Evolutionary conservation across 2,113 vertebrate genomes (phyloP), one percentile per base, ranked within the genome.

Genomic region (Triplophysa dalaica): DNA sequence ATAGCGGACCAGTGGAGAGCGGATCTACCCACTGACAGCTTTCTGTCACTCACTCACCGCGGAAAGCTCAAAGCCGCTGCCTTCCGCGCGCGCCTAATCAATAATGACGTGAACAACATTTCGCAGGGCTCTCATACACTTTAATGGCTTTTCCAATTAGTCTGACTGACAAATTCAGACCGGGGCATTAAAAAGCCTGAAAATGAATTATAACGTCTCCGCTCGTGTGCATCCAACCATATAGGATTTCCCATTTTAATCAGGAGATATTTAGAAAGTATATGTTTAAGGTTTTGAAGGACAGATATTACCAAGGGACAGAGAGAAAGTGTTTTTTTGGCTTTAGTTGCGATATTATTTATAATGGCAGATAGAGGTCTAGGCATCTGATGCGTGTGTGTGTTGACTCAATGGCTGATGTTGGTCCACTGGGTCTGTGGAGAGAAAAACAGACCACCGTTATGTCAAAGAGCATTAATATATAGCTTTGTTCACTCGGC

Each of bases 11-110:
- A 29, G 16, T 56, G 41, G 61, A 8, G 33, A 58, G 48, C 13
- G 69, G 29, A 73, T 74, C 45, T 65, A 56, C 13, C 61, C 33
- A 33, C 48, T 81, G 85, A 83, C 87, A 82, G 68, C 60, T 63
- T 41, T 13, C 80, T 86, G 84, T 87, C 84, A 87, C 60, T 43
- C 70, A 62, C 14, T 63, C 56, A 43, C 61, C 76, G 1, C 41
- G 52, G 48, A 10, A 45, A 45, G 19, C 54, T 56, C 80, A 62
- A 76, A 54, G 62, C 11, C 48, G 62, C 43, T 64, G 77, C 68
- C 66, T 77, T 16, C 79, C 54, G 63, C 62, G 78, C 70, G 13
- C n/a, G 8, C 74, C 29, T 86, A 88, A 88, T 90, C 89, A 43
- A 88, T 88, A 76, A 52, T 65, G 74, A 84, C 54, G 75, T 70